Evolutionary conservation across 92 coral and sea anemone species (phyloP).

Genomic region (Palythoa grandis): DNA sequence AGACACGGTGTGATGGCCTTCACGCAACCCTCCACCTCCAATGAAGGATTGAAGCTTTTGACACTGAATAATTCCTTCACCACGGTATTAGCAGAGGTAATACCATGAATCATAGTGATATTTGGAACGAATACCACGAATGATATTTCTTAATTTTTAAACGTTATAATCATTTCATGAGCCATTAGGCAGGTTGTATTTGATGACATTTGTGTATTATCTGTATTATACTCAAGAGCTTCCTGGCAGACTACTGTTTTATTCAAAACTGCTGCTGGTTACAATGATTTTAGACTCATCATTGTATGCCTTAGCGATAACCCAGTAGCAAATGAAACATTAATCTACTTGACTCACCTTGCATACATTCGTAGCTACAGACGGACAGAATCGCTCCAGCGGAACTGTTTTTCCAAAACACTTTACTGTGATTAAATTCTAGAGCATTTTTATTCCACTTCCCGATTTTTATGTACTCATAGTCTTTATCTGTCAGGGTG

Average conservation of each 20-base stretch:
- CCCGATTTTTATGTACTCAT: slow-evolving; percentile 51
- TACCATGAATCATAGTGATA: too few species aligned
- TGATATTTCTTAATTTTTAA: too few species aligned
- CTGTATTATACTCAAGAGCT: too few species aligned
- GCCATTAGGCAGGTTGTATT: too few species aligned
- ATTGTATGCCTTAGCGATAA: not conserved
- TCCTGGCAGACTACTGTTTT: too few species aligned
- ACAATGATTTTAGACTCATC: not conserved
- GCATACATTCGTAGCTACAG: slow-evolving; percentile 60
- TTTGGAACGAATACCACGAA: too few species aligned
- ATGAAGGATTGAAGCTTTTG: not conserved
- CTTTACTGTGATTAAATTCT: not conserved
- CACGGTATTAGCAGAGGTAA: too few species aligned
- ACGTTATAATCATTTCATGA: too few species aligned
- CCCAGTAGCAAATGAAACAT: not conserved
- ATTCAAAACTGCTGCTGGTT: not conserved
- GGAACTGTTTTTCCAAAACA: slow-evolving; percentile 20
- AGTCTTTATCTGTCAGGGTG: slow-evolving; percentile 31
- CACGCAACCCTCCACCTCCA: too few species aligned
- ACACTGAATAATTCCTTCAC: too few species aligned
- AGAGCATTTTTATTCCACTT: slow-evolving; percentile 45
- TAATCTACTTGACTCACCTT: slow-evolving; percentile 42
- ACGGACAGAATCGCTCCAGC: slow-evolving; percentile 40
- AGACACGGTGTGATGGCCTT: too few species aligned
- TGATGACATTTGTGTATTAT: too few species aligned